Base-by-base conservation (phyloP, 2,888 invertebrate species). In the Rhagonycha lutea region DNA sequence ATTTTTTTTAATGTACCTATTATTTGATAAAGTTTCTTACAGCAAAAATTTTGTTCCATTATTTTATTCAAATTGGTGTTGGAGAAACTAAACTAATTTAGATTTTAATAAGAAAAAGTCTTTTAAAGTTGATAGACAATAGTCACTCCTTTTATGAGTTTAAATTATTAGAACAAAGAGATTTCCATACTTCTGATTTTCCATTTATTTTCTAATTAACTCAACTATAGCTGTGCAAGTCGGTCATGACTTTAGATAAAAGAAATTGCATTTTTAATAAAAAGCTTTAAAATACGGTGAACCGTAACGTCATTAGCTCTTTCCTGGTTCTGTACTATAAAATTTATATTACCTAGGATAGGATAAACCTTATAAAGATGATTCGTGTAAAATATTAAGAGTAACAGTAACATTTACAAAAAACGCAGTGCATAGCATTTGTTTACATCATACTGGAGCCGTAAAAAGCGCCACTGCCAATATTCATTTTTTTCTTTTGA, bases 121-220 rank as follows among this genome's bases (percentile, higher is more conserved):
- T 47, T 47, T 47, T 47, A 47, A 47, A 47, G 47, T 47, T 47
- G 47, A 47, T 47, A 47, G 47, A 47, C 47, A 47, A 47, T 47
- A 47, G 47, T 47, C 47, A n/a, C n/a, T n/a, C 12, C 47, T 47
- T 47, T 47, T 47, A 47, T 47, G 47, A 47, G 47, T n/a, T 65
- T 61, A 28, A 65, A 61, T 68, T 72, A 72, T 68, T 67, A 67
- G 67, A 67, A 72, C 72, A 72, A 72, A 72, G 72, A 18, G 67
- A 68, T 60, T 68, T 61, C 61, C 61, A 60, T 72, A 28, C 61
- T 61, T 61, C 23, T 63, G 69, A 73, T 69, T 73, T 73, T 18
- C 61, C 73, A 73, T 73, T 69, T 73, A 73, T 73, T 73, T 69
- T 69, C 73, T 73, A 73, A 73, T 73, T 69, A 73, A 69, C 62